Conservation (phyloP, 2,113 vertebrate species). For the Parus major region DNA sequence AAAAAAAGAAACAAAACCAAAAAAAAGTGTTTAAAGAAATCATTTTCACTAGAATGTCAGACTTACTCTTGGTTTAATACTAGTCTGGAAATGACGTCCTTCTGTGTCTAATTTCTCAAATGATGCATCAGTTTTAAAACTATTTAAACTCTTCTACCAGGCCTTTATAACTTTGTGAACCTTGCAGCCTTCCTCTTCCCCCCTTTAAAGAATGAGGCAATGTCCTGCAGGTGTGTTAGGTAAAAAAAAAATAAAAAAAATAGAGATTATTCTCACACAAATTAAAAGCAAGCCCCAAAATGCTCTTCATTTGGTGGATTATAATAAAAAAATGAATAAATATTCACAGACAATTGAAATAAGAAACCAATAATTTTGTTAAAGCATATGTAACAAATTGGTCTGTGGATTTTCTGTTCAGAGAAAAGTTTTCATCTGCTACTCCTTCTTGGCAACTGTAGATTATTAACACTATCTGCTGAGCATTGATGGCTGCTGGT, state of each 20-base stretch:
- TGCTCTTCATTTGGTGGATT: background rate
- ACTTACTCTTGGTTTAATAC: background rate
- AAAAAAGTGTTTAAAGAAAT: background rate
- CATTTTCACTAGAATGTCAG: background rate
- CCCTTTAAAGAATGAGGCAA: background rate
- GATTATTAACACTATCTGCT: slow-evolving; percentile 63
- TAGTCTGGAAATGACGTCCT: background rate
- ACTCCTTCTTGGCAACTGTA: background rate
- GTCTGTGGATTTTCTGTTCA: background rate
- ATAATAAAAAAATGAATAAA: background rate
- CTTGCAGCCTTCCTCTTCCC: background rate
- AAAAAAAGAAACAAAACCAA: background rate
- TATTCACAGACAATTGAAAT: background rate
- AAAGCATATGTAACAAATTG: background rate
- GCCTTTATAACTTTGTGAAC: background rate
- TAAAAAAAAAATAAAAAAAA: background rate
- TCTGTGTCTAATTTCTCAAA: background rate
- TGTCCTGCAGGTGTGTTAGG: background rate
- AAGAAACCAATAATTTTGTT: background rate
- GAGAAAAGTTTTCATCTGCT: background rate
- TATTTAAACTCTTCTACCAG: background rate
- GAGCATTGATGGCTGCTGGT: slow-evolving; percentile 16
- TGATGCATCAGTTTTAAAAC: background rate
- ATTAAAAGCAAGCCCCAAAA: background rate
- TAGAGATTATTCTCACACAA: background rate